Conservation (phyloP, 37 sponge, comb jelly and placozoan species). For the Amphimedon queenslandica region DNA sequence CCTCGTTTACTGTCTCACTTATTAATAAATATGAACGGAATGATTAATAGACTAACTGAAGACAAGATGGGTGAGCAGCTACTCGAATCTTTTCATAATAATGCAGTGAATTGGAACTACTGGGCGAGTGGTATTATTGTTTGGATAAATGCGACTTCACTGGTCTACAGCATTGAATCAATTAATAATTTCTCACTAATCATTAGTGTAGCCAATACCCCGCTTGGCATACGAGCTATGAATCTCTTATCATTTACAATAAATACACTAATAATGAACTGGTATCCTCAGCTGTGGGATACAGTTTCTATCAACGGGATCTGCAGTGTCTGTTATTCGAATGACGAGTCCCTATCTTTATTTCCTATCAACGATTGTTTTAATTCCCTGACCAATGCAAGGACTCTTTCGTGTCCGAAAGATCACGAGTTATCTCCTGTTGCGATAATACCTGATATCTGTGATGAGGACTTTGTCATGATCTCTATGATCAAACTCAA, state of each 20-base stretch:
- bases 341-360: background rate
- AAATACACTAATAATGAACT: slow-evolving; percentile 54
- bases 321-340: slow-evolving; percentile 39
- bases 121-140: slow-evolving; percentile 39
- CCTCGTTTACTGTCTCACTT: slow-evolving; percentile 47
- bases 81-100: background rate
- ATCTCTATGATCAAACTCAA: background rate
- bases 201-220: slow-evolving; percentile 44
- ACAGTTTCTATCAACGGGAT: slow-evolving; percentile 36
- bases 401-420: slow-evolving; percentile 38
- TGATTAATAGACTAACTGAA: background rate
- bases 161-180: slow-evolving; percentile 43
- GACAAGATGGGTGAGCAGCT: background rate
- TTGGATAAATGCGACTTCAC: slow-evolving; percentile 27
- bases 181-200: slow-evolving; percentile 4
- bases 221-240: slow-evolving; percentile 31
- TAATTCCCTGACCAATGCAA: slow-evolving; percentile 13
- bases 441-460: slow-evolving; percentile 34
- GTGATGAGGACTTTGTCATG: background rate
- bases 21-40: slow-evolving; percentile 31
- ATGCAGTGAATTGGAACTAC: slow-evolving; percentile 40
- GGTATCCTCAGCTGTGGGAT: slow-evolving; percentile 62
- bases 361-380: slow-evolving; percentile 35
- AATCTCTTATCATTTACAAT: slow-evolving; percentile 28
- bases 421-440: background rate